Conservation (phyloP, 2,113 vertebrate species). For the Zapornia atra region DNA sequence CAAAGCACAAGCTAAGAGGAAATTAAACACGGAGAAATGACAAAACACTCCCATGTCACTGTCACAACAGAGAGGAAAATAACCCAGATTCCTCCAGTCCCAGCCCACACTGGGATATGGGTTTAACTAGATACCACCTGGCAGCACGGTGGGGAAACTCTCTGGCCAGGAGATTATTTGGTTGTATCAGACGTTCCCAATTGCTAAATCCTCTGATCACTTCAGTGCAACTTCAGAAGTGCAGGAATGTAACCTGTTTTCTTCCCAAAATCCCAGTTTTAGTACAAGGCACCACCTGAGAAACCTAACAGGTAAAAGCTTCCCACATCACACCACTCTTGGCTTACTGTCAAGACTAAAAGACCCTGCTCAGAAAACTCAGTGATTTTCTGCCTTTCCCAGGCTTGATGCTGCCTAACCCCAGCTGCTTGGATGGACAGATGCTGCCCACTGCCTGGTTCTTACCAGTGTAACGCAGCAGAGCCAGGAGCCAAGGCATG, state of each 20-base stretch:
- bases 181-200: background rate
- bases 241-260: background rate
- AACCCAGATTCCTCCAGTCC: accelerated
- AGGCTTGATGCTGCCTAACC: background rate
- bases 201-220: background rate
- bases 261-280: background rate
- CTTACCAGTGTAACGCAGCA: accelerated
- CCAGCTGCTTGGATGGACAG: background rate
- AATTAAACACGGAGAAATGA: background rate
- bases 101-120: background rate
- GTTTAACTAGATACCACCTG: background rate
- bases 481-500: background rate
- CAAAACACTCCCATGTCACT: accelerated
- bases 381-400: background rate
- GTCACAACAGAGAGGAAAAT: background rate
- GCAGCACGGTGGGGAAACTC: background rate
- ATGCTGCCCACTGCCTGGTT: background rate
- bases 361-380: too few relatives aligned
- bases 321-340: background rate
- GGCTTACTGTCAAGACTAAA: background rate
- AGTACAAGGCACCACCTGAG: accelerated
- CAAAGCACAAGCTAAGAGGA: background rate
- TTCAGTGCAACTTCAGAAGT: background rate
- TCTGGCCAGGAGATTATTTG: background rate
- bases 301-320: background rate